Base-by-base conservation (phyloP, 92 coral and sea anemone species). In the Phenganax subtilis region DNA sequence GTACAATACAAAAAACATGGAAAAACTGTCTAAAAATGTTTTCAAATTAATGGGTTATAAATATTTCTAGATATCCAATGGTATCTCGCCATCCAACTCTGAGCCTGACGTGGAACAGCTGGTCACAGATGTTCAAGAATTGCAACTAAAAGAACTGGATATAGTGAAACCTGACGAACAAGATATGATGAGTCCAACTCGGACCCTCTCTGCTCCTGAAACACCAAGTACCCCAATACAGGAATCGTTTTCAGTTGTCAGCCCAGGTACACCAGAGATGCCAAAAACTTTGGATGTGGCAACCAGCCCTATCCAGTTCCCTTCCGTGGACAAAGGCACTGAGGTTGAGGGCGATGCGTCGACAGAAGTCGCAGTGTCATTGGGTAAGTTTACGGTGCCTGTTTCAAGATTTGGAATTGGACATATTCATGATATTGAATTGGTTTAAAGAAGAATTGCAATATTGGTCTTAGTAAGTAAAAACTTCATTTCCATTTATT, bases 141-240 rank as follows among this genome's bases (percentile, higher is more conserved):
- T 90, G 11, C 89, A 90, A 54, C 78, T 90, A 51, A 80, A 74
- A 51, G 87, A 90, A 54, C 62, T 90, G 63, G 59, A 75, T 29
- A 72, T 90, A 14, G 81, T 75, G 20, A 87, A 88, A 70, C 16
- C 72, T 4, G 73, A 78, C 31, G 44, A 61, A 27, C 72, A 37
- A 14, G 82, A 78, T 15, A 8, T 61, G 5, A 25, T 78, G 29
- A 78, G 72, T 61, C 82, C 82, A 28, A 61, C 82, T 5, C 72
- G 30, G 10, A 78, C 82, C 55, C 73, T 78, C 17, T 78, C 82
- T 8, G 82, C 72, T 17, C 82, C 82, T 29, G 82, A 61, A 3
- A 61, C 72, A 0, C 82, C 82, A 17, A 78, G 29, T 52, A 78
- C 82, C 12, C 82, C 82, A 5, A 78, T 72, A 3, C 72, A 37